These are phyloP conservation scores for Geotrypetes seraphini DNA, from an alignment of 2,797 vertebrate genomes.

Conservation along the genomic window DNA sequence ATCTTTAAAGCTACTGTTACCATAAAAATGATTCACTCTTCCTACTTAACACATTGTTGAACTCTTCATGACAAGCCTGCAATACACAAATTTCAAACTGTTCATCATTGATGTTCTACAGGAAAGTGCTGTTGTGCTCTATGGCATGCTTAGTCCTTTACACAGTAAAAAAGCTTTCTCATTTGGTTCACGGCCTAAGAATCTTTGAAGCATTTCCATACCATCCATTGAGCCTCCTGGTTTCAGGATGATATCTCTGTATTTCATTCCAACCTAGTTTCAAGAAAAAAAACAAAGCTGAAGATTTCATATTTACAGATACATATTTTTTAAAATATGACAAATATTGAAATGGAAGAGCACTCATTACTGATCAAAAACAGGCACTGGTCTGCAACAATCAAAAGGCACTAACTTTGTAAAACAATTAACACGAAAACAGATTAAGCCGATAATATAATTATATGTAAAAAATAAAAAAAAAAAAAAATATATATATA, in stretches of 20 bases:
- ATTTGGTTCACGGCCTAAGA: constrained; percentile 77
- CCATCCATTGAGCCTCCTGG: constrained; percentile 82
- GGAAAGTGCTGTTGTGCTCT: constrained; percentile 18
- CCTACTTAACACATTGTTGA: too few species aligned
- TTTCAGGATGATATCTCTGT: constrained; percentile 80
- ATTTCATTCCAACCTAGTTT: constrained; percentile 82
- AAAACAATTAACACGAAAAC: background rate
- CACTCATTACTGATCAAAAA: background rate
- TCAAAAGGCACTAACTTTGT: background rate
- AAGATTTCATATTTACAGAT: constrained; percentile 29
- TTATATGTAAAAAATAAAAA: too few species aligned
- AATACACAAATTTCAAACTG: constrained; percentile 15
- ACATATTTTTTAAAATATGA: constrained; percentile 12
- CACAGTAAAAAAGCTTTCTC: constrained; percentile 83
- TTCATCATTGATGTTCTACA: background rate
- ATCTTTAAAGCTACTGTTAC: too few species aligned
- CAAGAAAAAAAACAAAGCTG: constrained; percentile 38
- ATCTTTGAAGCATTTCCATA: constrained; percentile 76
- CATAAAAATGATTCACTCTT: too few species aligned
- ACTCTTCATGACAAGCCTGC: too few species aligned
- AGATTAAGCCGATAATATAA: background rate
- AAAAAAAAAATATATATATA: too few species aligned
- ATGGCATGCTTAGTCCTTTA: constrained; percentile 67
- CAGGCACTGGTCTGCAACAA: too few species aligned
- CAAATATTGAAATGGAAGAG: background rate